Evolutionary conservation across 2,797 vertebrate species (phyloP), one percentile per base, ranked within the genome.

Genomic region (Eospalax fontanierii): DNA sequence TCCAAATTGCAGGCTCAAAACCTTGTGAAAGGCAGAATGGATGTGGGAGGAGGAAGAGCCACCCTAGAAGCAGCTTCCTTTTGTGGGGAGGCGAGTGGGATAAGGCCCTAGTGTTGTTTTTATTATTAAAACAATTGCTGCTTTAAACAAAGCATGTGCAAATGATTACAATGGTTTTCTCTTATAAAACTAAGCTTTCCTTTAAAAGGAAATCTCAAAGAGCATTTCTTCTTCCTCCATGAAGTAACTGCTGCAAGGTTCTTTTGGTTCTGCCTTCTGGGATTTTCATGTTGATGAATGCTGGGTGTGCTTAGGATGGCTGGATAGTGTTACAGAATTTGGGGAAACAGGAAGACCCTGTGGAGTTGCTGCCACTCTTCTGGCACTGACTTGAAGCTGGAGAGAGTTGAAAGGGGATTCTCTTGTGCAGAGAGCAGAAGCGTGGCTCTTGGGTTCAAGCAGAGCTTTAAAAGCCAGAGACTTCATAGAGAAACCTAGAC

Each of bases 1-100:
- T 76, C 78, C 90, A 70, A 87, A 78, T 24, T 91, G 89, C 89
- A 96, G 93, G 79, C 66, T 90, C 78, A 35, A 83, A 96, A 71
- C 65, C 61, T 57, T 81, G 21, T n/a, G 71, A 70, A 76, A 82
- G 81, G 12, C 68, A 16, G 87, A 68, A 95, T 63, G 94, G 91
- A 96, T 24, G 87, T 33, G 18, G 87, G 19, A 63, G 88, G 15
- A 50, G 43, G 33, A 9, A 86, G 81, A 0, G 82, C 6, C 73
- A 33, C 75, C 75, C 15, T 33, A n/a, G 4, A 94, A 89, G 89
- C 22, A 0, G 10, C 74, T 46, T 46, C 89, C 87, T 43, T 76
- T 40, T 11, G 28, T 16, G 33, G 35, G 3, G 12, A 16, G 35
- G 94, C 74, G 1, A 12, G 30, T 12, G 38, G 38, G 89, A 43